These are phyloP conservation scores for Lutjanus campechanus DNA, from an alignment of 2,797 vertebrate genomes.

Conservation along the genomic window DNA sequence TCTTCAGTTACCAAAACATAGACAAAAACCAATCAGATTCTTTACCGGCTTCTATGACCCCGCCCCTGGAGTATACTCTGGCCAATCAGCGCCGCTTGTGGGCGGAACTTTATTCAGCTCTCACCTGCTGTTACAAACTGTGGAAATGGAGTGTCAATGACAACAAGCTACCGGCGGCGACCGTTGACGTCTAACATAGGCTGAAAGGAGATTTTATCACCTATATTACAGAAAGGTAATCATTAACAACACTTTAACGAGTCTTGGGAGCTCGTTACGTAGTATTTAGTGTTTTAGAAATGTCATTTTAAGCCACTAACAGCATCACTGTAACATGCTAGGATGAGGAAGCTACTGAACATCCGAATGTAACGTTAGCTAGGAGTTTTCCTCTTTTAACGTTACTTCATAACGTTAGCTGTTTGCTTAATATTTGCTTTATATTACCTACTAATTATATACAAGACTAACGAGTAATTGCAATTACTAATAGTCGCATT, in stretches of 20 bases:
- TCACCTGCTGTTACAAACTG: slow-evolving; percentile 29
- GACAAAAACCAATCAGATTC: slow-evolving; percentile 62
- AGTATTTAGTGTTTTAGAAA: neutral
- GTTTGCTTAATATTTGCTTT: neutral
- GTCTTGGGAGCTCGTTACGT: fast-evolving
- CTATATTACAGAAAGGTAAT: slow-evolving; percentile 51
- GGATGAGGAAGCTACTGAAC: slow-evolving; percentile 32
- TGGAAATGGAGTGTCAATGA: slow-evolving; percentile 61
- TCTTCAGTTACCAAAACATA: slow-evolving; percentile 53
- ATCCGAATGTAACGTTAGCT: slow-evolving; percentile 6
- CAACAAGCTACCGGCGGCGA: slow-evolving; percentile 34
- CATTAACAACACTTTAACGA: neutral
- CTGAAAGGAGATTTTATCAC: slow-evolving; percentile 21
- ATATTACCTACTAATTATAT: neutral
- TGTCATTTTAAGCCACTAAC: neutral
- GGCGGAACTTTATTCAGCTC: slow-evolving; percentile 33
- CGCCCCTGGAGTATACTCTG: neutral
- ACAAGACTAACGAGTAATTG: neutral
- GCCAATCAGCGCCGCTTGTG: slow-evolving; percentile 52
- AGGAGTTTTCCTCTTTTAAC: neutral
- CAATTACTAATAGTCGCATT: neutral
- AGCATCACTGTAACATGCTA: slow-evolving; percentile 43
- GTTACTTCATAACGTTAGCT: neutral
- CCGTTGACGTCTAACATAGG: neutral
- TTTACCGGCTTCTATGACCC: slow-evolving; percentile 35